Evolutionary conservation across 2,888 invertebrate species (phyloP).

Genomic region (Carabus problematicus): DNA sequence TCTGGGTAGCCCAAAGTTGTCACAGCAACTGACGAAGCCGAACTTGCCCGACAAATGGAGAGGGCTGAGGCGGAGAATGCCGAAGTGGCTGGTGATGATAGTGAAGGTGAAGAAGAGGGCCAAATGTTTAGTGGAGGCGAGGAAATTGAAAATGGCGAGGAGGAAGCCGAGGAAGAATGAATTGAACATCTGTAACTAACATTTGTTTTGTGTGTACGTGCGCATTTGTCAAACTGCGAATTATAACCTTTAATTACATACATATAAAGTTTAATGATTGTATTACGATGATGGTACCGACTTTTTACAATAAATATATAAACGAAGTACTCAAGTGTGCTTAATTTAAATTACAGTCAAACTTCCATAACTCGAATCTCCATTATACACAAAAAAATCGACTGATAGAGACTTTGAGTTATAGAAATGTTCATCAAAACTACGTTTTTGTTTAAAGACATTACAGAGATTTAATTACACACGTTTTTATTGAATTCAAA

Average conservation of each 20-base stretch:
- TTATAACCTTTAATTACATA: constrained; percentile 7
- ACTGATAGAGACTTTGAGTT: too few relatives aligned
- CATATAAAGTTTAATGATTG: constrained; percentile 8
- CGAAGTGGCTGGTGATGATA: constrained; percentile 91
- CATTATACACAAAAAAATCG: too few relatives aligned
- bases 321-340: neutral
- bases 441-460: too few relatives aligned
- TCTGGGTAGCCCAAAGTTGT: constrained; percentile 88
- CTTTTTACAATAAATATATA: constrained; percentile 39
- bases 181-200: too few relatives aligned
- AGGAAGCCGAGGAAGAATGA: constrained; percentile 51
- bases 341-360: too few relatives aligned
- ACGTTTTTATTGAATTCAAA: too few relatives aligned
- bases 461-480: too few relatives aligned
- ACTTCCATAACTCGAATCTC: too few relatives aligned
- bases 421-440: too few relatives aligned
- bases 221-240: neutral
- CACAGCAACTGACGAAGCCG: constrained; percentile 97
- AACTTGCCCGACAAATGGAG: constrained; percentile 92
- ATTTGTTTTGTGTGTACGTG: too few relatives aligned
- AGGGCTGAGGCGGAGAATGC: constrained; percentile 92
- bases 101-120: constrained; percentile 74
- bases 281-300: constrained; percentile 19
- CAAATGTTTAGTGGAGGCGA: constrained; percentile 58
- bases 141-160: constrained; percentile 52